Evolutionary conservation across 2,797 vertebrate genomes (phyloP).

Genomic region (Sphenopsis melanotis): DNA sequence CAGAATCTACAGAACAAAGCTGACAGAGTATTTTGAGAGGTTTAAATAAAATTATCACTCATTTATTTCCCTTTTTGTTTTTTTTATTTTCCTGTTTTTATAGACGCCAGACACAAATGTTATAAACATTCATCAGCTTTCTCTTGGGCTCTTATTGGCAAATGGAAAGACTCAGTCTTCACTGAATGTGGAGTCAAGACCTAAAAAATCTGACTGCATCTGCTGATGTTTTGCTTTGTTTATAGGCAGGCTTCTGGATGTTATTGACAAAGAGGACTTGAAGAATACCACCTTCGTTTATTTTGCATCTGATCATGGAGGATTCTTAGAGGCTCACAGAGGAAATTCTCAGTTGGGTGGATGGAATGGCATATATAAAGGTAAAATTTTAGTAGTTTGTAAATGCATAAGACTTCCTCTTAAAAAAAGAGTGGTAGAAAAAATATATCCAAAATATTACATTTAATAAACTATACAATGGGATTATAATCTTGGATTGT

Average conservation of each 20-base stretch:
- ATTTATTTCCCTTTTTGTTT: background rate
- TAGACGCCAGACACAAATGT: background rate
- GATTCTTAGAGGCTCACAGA: constrained; percentile 73
- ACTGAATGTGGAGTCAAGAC: background rate
- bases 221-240: background rate
- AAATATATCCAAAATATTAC: background rate
- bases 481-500: background rate
- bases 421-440: background rate
- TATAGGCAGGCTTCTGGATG: constrained; percentile 79
- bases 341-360: constrained; percentile 72
- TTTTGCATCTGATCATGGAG: constrained; percentile 90
- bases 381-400: constrained; percentile 53
- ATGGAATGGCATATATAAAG: constrained; percentile 88
- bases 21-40: background rate
- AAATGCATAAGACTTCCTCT: background rate
- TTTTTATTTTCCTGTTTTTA: background rate
- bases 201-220: background rate
- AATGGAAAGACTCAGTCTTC: background rate
- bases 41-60: background rate
- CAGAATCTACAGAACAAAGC: background rate
- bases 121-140: background rate
- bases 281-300: constrained; percentile 82
- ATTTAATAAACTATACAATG: background rate
- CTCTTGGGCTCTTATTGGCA: background rate
- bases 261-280: constrained; percentile 78